A percentile compares a stretch with the other conserved stretches of the same genome.
Conservation (phyloP, 2,113 vertebrate genomes). For the Myrmecobius fasciatus region DNA sequence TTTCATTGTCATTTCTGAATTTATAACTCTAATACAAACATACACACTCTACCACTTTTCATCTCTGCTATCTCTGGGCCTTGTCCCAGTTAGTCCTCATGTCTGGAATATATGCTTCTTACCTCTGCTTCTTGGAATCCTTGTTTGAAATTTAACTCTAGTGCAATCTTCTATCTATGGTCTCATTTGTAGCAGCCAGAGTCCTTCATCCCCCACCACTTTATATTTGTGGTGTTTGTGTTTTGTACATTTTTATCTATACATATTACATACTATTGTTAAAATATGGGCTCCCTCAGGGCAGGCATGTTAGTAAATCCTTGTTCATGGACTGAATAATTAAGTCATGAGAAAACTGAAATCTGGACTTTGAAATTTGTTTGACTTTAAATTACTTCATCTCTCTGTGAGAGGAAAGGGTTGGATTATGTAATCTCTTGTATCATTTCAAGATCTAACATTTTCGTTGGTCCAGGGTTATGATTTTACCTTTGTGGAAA, state of each 20-base stretch:
- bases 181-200: not conserved
- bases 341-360: not conserved
- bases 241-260: not conserved
- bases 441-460: not conserved
- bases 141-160: not conserved
- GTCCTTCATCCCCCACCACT: not conserved
- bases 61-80: not conserved
- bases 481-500: not conserved
- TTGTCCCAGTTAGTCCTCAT: not conserved
- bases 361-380: constrained; percentile 4
- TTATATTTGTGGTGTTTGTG: not conserved
- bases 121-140: not conserved
- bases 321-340: not conserved
- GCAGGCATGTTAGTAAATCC: not conserved
- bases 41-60: not conserved
- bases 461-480: not conserved
- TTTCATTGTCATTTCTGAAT: not conserved
- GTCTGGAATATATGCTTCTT: not conserved
- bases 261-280: not conserved
- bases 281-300: not conserved
- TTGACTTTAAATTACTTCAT: constrained; percentile 15
- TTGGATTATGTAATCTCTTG: not conserved
- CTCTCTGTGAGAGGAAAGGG: not conserved
- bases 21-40: not conserved
- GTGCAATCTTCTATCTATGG: not conserved